Evolutionary conservation across 2,888 invertebrate species (phyloP), one percentile per base, ranked within the genome.

Genomic region (Sphaerophoria rueppellii): DNA sequence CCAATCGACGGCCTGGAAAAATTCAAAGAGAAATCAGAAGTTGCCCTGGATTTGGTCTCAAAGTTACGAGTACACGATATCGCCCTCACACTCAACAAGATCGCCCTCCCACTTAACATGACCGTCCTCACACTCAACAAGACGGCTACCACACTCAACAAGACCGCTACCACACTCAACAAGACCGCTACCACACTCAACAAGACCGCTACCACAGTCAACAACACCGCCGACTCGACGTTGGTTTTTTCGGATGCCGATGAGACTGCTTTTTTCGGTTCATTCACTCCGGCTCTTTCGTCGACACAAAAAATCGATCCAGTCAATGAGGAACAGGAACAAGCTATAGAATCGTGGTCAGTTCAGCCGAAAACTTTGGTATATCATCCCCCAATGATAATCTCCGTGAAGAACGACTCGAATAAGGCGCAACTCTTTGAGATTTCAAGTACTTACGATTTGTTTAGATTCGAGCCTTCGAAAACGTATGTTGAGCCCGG

Each of bases 191-290:
- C n/a, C n/a, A n/a, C n/a, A n/a, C n/a, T n/a, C n/a, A n/a, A n/a
- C n/a, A n/a, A n/a, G n/a, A n/a, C n/a, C n/a, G n/a, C n/a, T 24
- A 89, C 90, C 34, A 61, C 61, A 14, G 83, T 89, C 40, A 89
- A 91, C 58, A 91, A 92, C 61, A 90, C 91, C 0, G 87, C 89
- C 0, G 88, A 88, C 3, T 88, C 89, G 0, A 88, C 89, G 3
- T 72, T 90, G 11, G 88, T 89, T 24, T 88, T 91, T 52, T 89
- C 90, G 0, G 91, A 91, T 12, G 90, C 88, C 5, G 91, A 92
- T 55, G 91, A 91, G 70, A 91, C 92, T 0, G 89, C 92, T 2
- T 76, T 92, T 0, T 92, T 91, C 81, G 90, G 90, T 3, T 92
- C 92, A 6, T 88, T 91, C 32, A 90, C 89, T 52, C 88, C 87